A percentile compares a stretch with the other conserved stretches of the same genome.
These are phyloP conservation scores for Tipula helvola DNA, from an alignment of 2,888 invertebrate genomes.

Conservation along the genomic window DNA sequence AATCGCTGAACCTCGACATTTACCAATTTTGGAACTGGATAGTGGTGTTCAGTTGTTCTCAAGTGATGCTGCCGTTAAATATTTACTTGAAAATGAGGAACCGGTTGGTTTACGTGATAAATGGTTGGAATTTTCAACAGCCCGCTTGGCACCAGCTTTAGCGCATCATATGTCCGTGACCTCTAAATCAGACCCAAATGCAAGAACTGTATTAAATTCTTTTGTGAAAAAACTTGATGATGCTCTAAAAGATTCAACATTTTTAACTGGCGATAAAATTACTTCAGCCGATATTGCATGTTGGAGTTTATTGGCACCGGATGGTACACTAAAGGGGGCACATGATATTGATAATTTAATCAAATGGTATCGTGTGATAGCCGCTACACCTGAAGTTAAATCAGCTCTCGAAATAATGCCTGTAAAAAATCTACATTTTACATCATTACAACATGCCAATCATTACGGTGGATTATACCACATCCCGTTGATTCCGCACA, in stretches of 20 bases:
- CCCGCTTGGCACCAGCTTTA: conserved; percentile 44
- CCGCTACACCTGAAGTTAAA: conserved; percentile 43
- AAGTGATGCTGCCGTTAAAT: conserved; percentile 55
- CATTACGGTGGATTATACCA: conserved; percentile 37
- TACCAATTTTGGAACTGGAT: conserved; percentile 53
- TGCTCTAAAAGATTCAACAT: conserved; percentile 39
- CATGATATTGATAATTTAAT: conserved; percentile 40
- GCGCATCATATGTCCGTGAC: conserved; percentile 39
- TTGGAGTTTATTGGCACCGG: conserved; percentile 62
- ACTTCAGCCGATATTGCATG: conserved; percentile 57
- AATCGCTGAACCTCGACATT: conserved; percentile 42
- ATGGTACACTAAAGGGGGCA: conserved; percentile 46
- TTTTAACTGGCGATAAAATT: conserved; percentile 45
- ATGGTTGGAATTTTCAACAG: conserved; percentile 57
- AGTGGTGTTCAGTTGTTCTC: conserved; percentile 53
- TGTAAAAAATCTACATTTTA: conserved; percentile 27
- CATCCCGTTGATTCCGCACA: conserved; percentile 30
- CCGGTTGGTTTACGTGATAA: conserved; percentile 33
- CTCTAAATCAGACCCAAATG: conserved; percentile 40
- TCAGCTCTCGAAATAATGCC: conserved; percentile 30
- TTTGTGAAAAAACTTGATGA: conserved; percentile 45
- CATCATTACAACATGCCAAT: conserved; percentile 37
- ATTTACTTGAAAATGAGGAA: conserved; percentile 38
- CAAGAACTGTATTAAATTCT: conserved; percentile 42
- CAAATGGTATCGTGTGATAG: conserved; percentile 49